phyloP scores from a whole-genome alignment of 2,888 invertebrate genomes.

The Stomorhina lunata region DNA sequence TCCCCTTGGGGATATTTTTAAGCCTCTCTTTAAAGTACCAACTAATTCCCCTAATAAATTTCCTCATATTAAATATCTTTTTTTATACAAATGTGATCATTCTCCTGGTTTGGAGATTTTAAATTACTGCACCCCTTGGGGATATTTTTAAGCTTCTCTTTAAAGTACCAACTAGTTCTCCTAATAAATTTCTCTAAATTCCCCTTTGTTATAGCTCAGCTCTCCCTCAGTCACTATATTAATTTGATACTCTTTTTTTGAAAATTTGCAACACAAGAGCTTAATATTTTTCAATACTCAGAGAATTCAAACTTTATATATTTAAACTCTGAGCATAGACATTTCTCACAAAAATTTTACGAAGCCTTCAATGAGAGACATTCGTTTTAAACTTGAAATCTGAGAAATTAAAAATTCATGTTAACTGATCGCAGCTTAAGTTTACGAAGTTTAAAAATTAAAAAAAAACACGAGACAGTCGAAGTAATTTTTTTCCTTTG shows the following conservation, averaged over 20 bases:
- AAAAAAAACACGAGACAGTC: slow-evolving; percentile 4
- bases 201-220: not conserved
- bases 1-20: not conserved
- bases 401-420: not conserved
- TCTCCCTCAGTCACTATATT: too few species aligned
- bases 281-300: not conserved
- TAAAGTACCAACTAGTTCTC: too few species aligned
- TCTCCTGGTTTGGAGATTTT: too few species aligned
- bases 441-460: not conserved
- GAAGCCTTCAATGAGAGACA: not conserved
- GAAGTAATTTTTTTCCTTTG: not conserved
- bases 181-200: not conserved
- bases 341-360: not conserved
- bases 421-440: not conserved
- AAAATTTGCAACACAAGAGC: not conserved
- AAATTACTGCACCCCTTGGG: too few species aligned
- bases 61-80: too few species aligned
- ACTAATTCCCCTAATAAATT: not conserved
- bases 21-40: not conserved
- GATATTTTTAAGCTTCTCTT: not conserved
- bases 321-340: not conserved
- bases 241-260: too few species aligned
- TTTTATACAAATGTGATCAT: not conserved
- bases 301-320: not conserved
- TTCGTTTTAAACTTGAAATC: not conserved